phyloP scores from a whole-genome alignment of 2,113 vertebrate species.

The Dendrocopos noguchii region DNA sequence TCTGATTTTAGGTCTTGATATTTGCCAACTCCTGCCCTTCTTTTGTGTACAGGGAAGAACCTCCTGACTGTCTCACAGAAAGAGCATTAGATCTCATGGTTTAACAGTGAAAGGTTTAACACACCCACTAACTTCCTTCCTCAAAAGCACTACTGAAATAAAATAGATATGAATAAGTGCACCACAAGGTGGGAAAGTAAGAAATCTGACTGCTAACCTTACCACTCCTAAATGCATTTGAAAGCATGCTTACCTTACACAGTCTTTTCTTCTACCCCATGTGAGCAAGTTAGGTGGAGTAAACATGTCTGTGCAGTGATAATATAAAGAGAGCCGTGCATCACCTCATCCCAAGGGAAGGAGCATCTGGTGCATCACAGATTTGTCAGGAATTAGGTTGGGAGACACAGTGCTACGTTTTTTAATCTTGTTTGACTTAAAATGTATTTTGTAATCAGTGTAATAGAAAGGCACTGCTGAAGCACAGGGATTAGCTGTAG shows the following conservation, averaged over 20 bases:
- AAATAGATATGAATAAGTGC: background rate
- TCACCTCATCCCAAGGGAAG: slow-evolving; percentile 16
- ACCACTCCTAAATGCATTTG: background rate
- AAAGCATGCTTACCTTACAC: background rate
- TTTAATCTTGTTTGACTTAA: slow-evolving; percentile 60
- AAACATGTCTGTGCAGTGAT: slow-evolving; percentile 33
- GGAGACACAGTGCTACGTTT: slow-evolving; percentile 15
- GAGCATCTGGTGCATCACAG: slow-evolving; percentile 58
- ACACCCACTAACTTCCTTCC: background rate
- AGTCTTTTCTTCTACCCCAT: background rate
- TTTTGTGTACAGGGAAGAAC: background rate
- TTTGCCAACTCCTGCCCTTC: slow-evolving; percentile 19
- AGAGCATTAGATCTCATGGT: background rate
- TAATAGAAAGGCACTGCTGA: background rate
- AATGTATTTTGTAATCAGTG: slow-evolving; percentile 55
- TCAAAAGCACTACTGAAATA: background rate
- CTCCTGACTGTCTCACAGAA: background rate
- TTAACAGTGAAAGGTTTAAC: slow-evolving; percentile 1
- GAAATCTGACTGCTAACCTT: background rate
- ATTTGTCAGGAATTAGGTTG: slow-evolving; percentile 56
- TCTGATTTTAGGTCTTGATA: background rate
- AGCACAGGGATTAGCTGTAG: slow-evolving; percentile 9
- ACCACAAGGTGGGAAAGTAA: slow-evolving; percentile 2
- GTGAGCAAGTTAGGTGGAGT: slow-evolving; percentile 17
- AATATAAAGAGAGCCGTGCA: background rate